These are phyloP conservation scores for Arnoldichthys spilopterus DNA, from an alignment of 2,797 vertebrate genomes.

Conservation along the genomic window DNA sequence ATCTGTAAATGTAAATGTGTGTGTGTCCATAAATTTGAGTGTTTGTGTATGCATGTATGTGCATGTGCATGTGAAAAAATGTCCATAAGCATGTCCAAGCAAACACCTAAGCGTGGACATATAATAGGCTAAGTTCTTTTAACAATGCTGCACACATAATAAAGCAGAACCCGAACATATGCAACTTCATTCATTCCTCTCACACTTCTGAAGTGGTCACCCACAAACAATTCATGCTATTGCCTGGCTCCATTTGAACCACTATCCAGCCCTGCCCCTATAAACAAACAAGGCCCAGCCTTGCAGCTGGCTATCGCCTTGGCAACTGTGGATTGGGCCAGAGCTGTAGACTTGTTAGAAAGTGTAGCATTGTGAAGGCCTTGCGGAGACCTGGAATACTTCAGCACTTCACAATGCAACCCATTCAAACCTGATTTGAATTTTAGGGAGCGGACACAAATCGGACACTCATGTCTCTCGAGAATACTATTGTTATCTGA, in stretches of 20 bases:
- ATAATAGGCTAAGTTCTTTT: constrained; percentile 24
- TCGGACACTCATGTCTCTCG: constrained; percentile 53
- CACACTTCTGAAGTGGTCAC: constrained; percentile 59
- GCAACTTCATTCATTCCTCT: constrained; percentile 59
- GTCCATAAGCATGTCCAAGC: constrained; percentile 18
- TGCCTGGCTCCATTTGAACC: constrained; percentile 76
- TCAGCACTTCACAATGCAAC: constrained; percentile 62
- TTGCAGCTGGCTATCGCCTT: constrained; percentile 83
- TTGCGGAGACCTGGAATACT: constrained; percentile 64
- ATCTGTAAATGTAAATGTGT: constrained; percentile 9
- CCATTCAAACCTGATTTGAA: constrained; percentile 67
- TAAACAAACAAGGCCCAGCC: constrained; percentile 79
- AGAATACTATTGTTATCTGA: constrained; percentile 63
- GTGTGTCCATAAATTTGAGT: no score
- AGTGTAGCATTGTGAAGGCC: constrained; percentile 74
- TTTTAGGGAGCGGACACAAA: constrained; percentile 61
- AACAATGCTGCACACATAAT: constrained; percentile 27
- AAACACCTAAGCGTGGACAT: constrained; percentile 33
- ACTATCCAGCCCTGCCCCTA: constrained; percentile 76
- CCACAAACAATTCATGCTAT: constrained; percentile 71
- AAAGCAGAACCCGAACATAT: constrained; percentile 56
- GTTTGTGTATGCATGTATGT: constrained; percentile 31
- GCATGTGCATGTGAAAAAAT: constrained; percentile 34
- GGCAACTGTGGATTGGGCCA: constrained; percentile 77
- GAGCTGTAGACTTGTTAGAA: constrained; percentile 75